Evolutionary conservation across 2,888 invertebrate species (phyloP).

Genomic region (Pteria penguin): DNA sequence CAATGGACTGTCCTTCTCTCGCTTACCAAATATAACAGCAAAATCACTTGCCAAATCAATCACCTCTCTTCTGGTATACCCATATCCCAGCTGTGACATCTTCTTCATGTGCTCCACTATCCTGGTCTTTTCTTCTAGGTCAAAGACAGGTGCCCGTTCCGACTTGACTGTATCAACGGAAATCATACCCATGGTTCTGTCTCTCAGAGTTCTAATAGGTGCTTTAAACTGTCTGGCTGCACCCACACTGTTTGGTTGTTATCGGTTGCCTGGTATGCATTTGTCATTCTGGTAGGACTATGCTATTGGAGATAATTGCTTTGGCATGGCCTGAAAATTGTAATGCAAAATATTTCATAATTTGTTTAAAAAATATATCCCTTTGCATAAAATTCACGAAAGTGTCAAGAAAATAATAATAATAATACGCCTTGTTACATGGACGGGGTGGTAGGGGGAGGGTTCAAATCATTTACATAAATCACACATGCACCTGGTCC

Average conservation of each 20-base stretch:
- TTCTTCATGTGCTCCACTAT: not conserved
- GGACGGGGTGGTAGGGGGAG: too few species aligned
- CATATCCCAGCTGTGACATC: conserved; percentile 7
- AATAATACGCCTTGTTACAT: too few species aligned
- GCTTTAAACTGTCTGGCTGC: not conserved
- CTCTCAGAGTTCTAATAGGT: not conserved
- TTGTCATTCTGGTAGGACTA: not conserved
- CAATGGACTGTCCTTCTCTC: not conserved
- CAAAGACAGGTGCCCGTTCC: not conserved
- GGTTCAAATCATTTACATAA: too few species aligned
- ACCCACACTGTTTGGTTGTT: not conserved
- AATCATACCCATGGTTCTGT: not conserved
- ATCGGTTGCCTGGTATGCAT: too few species aligned
- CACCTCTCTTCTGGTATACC: not conserved
- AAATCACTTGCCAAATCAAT: conserved; percentile 1
- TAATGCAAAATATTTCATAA: too few species aligned
- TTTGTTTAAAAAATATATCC: too few species aligned
- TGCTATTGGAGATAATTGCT: not conserved
- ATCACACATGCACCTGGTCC: too few species aligned
- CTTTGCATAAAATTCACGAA: too few species aligned
- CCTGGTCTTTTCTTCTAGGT: not conserved
- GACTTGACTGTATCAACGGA: not conserved
- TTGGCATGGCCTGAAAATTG: not conserved
- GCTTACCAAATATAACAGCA: not conserved
- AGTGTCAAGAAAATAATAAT: too few species aligned